Conservation (phyloP, 1,140 invertebrate species). For the Aleiodes sp. region DNA sequence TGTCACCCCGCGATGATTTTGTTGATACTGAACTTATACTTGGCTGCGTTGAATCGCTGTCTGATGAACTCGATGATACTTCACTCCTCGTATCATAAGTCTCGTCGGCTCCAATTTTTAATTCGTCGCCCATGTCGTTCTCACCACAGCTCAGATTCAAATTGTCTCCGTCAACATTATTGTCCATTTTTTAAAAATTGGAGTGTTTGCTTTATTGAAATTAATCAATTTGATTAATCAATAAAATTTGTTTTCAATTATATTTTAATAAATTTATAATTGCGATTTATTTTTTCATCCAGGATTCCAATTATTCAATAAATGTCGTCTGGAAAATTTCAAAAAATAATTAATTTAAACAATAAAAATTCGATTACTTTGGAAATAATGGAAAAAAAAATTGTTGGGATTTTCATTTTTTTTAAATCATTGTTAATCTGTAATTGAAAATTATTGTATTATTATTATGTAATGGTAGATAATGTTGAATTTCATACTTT, state of each 20-base stretch:
- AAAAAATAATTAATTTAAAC: not conserved
- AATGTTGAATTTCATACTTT: slow-evolving; percentile 36
- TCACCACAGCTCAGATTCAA: slow-evolving; percentile 76
- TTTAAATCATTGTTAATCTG: not conserved
- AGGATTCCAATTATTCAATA: not conserved
- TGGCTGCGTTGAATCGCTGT: slow-evolving; percentile 73
- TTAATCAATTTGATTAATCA: slow-evolving; percentile 5
- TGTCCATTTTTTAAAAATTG: slow-evolving; percentile 51
- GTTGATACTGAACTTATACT: slow-evolving; percentile 80
- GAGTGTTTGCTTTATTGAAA: no score
- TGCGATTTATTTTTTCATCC: not conserved
- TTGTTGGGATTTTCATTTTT: not conserved
- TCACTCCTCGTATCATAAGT: slow-evolving; percentile 81
- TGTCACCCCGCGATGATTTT: slow-evolving; percentile 68
- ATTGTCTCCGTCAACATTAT: slow-evolving; percentile 73
- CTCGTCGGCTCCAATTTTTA: slow-evolving; percentile 74
- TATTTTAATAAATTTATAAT: not conserved
- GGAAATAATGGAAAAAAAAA: not conserved
- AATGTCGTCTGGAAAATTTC: not conserved
- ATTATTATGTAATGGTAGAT: slow-evolving; percentile 22
- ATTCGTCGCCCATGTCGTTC: slow-evolving; percentile 76
- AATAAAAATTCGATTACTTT: not conserved
- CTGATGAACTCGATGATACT: slow-evolving; percentile 76
- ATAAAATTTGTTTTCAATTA: not conserved
- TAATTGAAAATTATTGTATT: not conserved